Evolutionary conservation across 2,888 invertebrate species (phyloP).

Genomic region (Podabrus alpinus): DNA sequence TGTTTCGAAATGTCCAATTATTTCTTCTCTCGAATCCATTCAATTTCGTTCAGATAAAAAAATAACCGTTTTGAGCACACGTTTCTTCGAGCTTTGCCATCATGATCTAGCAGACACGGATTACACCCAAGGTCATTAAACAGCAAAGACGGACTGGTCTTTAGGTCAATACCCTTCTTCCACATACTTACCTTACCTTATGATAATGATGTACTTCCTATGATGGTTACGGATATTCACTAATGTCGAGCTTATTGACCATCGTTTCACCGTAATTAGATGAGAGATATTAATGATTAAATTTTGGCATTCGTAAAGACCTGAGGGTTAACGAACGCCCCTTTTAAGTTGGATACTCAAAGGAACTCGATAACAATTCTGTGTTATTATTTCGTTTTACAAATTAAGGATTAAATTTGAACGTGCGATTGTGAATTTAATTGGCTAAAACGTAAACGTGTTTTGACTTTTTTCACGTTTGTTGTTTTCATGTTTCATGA

Average conservation of each 20-base stretch:
- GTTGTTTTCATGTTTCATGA: background rate
- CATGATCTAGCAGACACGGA: background rate
- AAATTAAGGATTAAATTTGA: background rate
- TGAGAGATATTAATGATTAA: background rate
- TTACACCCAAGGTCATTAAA: background rate
- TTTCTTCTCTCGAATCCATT: background rate
- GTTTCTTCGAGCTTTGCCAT: background rate
- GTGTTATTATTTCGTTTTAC: background rate
- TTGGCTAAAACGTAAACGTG: background rate
- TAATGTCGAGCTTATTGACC: background rate
- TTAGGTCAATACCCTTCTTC: background rate
- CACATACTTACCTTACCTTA: background rate
- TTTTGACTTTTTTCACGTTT: background rate
- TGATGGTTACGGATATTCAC: background rate
- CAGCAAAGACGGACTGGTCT: background rate
- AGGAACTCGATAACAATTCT: background rate
- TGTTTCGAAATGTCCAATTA: too few species aligned
- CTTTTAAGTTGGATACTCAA: background rate
- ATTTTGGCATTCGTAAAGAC: background rate
- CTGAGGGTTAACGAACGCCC: background rate
- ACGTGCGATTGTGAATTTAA: background rate
- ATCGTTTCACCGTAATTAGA: background rate
- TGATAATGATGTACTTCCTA: background rate
- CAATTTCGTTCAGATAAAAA: background rate
- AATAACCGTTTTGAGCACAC: background rate